These are phyloP conservation scores for Hymenochirus boettgeri DNA, from an alignment of 2,113 vertebrate genomes.

Conservation along the genomic window DNA sequence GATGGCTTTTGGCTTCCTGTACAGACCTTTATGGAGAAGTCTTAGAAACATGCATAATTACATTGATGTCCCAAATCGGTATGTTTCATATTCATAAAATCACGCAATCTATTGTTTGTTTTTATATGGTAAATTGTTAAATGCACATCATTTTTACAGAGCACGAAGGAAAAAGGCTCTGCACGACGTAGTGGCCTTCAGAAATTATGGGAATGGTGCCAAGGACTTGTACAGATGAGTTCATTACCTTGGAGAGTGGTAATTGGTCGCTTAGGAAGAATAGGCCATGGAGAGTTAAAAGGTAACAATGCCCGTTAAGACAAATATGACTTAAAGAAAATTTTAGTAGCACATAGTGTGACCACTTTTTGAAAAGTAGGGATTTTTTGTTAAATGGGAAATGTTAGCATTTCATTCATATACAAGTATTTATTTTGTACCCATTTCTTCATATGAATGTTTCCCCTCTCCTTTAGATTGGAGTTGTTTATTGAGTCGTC, in stretches of 20 bases:
- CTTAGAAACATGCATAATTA: constrained; percentile 93
- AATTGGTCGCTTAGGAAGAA: constrained; percentile 92
- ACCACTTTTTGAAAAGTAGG: too few relatives aligned
- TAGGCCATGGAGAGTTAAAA: constrained; percentile 95
- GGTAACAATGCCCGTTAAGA: too few relatives aligned
- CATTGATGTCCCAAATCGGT: constrained; percentile 94
- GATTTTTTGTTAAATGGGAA: too few relatives aligned
- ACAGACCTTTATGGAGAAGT: constrained; percentile 94
- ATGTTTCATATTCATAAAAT: constrained; percentile 34
- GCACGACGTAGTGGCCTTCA: constrained; percentile 89
- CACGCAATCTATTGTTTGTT: too few relatives aligned
- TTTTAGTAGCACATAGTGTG: too few relatives aligned
- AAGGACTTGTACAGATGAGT: constrained; percentile 94
- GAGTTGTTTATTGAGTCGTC: constrained; percentile 92
- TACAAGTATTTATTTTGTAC: too few relatives aligned
- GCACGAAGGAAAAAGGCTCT: constrained; percentile 98
- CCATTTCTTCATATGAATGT: neutral
- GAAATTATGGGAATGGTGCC: constrained; percentile 97
- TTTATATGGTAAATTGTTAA: too few relatives aligned
- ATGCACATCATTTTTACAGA: constrained; percentile 58
- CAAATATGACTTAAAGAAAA: too few relatives aligned
- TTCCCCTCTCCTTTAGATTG: constrained; percentile 72
- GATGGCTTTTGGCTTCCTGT: constrained; percentile 92
- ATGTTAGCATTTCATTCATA: too few relatives aligned
- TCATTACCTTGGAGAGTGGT: constrained; percentile 96